phyloP scores from a whole-genome alignment of 2,888 invertebrate species.

The Eristalinus aeneus region DNA sequence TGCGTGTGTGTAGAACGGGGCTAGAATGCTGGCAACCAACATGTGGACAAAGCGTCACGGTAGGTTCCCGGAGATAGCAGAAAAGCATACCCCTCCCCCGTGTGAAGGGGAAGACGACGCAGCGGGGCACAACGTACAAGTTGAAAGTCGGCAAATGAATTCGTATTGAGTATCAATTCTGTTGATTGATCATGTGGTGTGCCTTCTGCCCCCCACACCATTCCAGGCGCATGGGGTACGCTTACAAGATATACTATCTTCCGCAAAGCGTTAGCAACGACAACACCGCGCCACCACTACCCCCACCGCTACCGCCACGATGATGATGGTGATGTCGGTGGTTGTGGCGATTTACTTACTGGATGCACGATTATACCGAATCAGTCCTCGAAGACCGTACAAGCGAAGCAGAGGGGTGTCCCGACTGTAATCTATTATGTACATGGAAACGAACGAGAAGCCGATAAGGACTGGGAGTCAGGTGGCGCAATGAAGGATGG shows the following conservation, averaged over 20 bases:
- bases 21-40: not conserved
- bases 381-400: slow-evolving; percentile 9
- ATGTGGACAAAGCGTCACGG: slow-evolving; percentile 16
- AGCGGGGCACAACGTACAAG: not conserved
- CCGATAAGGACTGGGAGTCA: not conserved
- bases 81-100: not conserved
- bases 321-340: slow-evolving; percentile 11
- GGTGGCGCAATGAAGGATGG: slow-evolving; percentile 3
- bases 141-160: slow-evolving; percentile 51
- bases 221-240: slow-evolving; percentile 9
- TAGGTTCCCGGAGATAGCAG: slow-evolving; percentile 17
- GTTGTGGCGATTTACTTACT: slow-evolving; percentile 49
- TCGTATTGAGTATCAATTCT: slow-evolving; percentile 66
- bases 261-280: slow-evolving; percentile 23
- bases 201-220: not conserved
- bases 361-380: slow-evolving; percentile 40
- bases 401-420: not conserved
- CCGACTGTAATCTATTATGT: slow-evolving; percentile 37
- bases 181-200: slow-evolving; percentile 60
- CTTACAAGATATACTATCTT: slow-evolving; percentile 61
- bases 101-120: not conserved
- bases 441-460: slow-evolving; percentile 17
- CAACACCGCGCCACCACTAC: not conserved
- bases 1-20: not conserved
- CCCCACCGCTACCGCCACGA: too few relatives aligned